A percentile compares a stretch with the other conserved stretches of the same genome.
Evolutionary conservation across 1,140 invertebrate genomes (phyloP).

Genomic region (Drosophila malerkotliana): DNA sequence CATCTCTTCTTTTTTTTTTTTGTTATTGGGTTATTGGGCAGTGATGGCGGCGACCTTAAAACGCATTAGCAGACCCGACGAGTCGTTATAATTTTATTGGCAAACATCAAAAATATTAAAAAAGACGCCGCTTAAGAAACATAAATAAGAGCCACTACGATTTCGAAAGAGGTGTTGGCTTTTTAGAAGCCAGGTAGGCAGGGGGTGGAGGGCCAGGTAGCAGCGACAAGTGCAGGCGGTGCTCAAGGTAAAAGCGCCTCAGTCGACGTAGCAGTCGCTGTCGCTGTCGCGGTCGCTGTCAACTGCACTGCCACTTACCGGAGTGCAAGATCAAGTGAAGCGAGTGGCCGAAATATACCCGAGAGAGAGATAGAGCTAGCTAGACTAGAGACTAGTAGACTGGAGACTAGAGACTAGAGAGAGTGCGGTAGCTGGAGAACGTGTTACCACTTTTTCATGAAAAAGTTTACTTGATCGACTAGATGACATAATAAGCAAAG

Average conservation of each 20-base stretch:
- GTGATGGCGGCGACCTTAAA: constrained; percentile 61
- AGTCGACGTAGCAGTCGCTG: constrained; percentile 15
- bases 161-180: constrained; percentile 77
- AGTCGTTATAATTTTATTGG: constrained; percentile 80
- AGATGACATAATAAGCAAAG: background rate
- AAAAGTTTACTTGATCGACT: background rate
- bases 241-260: constrained; percentile 70
- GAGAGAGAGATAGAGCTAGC: constrained; percentile 15
- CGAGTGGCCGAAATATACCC: constrained; percentile 50
- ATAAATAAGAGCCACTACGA: constrained; percentile 49
- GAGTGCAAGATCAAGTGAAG: constrained; percentile 76
- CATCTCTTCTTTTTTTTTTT: constrained; percentile 55
- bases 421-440: constrained; percentile 4
- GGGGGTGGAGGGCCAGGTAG: background rate
- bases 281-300: constrained; percentile 16
- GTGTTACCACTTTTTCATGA: background rate
- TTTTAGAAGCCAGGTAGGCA: constrained; percentile 49
- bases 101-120: constrained; percentile 68
- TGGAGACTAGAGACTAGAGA: too few relatives aligned
- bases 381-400: constrained; percentile 2
- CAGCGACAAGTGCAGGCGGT: constrained; percentile 72
- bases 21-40: constrained; percentile 56
- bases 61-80: constrained; percentile 73
- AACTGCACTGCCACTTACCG: background rate
- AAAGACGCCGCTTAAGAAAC: constrained; percentile 30